These are phyloP conservation scores for Euplagia quadripunctaria DNA, from an alignment of 2,888 invertebrate species.

Conservation along the genomic window DNA sequence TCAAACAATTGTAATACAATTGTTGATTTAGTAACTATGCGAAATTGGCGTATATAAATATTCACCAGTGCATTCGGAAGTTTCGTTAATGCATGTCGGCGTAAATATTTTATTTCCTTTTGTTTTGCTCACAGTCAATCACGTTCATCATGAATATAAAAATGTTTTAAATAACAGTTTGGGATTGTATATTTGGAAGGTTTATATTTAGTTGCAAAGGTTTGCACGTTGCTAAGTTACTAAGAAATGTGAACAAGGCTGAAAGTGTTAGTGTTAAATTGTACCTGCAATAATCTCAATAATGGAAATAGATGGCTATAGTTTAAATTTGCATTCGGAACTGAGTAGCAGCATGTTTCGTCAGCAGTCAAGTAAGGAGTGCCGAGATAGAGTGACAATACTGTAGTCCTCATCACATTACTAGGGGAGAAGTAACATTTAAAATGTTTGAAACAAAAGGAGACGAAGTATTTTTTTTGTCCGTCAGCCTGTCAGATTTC, in stretches of 20 bases:
- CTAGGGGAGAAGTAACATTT: too few relatives aligned
- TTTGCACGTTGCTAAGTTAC: background rate
- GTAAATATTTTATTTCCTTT: slow-evolving; percentile 67
- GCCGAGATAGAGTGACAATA: too few relatives aligned
- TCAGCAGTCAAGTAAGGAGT: too few relatives aligned
- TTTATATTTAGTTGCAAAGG: background rate
- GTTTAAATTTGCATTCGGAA: too few relatives aligned
- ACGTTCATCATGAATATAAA: slow-evolving; percentile 49
- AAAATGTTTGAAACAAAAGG: too few relatives aligned
- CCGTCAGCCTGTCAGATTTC: too few relatives aligned
- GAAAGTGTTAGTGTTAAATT: background rate
- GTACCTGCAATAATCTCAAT: background rate
- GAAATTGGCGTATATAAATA: slow-evolving; percentile 58
- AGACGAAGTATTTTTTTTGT: too few relatives aligned
- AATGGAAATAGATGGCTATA: background rate
- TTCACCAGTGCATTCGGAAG: slow-evolving; percentile 63
- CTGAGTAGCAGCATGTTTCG: too few relatives aligned
- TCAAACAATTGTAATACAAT: background rate
- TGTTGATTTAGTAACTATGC: slow-evolving; percentile 37
- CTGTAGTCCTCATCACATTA: too few relatives aligned
- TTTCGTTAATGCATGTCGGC: slow-evolving; percentile 65
- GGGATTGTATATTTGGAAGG: background rate
- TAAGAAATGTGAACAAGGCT: background rate
- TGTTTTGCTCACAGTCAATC: slow-evolving; percentile 51
- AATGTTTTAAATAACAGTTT: slow-evolving; percentile 22